These are phyloP conservation scores for Epistrophe grossulariae DNA, from an alignment of 2,888 invertebrate genomes.

Conservation along the genomic window DNA sequence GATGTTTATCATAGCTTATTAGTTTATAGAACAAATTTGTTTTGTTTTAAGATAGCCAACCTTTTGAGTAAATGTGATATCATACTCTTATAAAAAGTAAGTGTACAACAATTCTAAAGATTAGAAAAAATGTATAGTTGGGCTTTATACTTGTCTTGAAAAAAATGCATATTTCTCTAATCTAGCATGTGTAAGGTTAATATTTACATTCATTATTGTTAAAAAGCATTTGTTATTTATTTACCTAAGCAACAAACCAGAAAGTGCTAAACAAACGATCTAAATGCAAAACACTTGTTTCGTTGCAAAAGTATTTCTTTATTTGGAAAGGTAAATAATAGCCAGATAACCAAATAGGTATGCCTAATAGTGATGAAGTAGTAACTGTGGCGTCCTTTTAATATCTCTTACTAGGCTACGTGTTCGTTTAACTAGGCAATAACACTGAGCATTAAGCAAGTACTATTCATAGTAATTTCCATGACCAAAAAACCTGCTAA, in stretches of 20 bases:
- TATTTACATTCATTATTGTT: background rate
- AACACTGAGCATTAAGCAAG: background rate
- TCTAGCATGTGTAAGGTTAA: too few species aligned
- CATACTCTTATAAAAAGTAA: too few species aligned
- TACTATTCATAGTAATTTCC: constrained; percentile 41
- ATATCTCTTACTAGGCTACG: constrained; percentile 13
- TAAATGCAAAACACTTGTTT: constrained; percentile 28
- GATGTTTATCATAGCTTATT: too few species aligned
- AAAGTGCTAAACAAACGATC: background rate
- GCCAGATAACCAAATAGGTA: constrained; percentile 28
- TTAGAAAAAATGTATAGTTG: too few species aligned
- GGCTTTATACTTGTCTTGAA: too few species aligned
- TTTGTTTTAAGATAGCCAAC: too few species aligned
- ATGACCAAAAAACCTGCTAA: constrained; percentile 48
- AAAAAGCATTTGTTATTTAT: background rate
- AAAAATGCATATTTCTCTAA: too few species aligned
- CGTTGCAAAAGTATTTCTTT: background rate
- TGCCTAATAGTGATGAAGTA: too few species aligned
- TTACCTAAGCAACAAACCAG: background rate
- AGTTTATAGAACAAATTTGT: too few species aligned
- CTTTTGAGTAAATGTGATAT: too few species aligned
- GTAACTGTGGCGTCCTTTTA: background rate
- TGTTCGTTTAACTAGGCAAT: background rate
- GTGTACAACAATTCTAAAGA: too few species aligned
- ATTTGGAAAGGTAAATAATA: constrained; percentile 21